Base-by-base conservation (phyloP, 2,888 invertebrate species). In the Morpho deidamia region DNA sequence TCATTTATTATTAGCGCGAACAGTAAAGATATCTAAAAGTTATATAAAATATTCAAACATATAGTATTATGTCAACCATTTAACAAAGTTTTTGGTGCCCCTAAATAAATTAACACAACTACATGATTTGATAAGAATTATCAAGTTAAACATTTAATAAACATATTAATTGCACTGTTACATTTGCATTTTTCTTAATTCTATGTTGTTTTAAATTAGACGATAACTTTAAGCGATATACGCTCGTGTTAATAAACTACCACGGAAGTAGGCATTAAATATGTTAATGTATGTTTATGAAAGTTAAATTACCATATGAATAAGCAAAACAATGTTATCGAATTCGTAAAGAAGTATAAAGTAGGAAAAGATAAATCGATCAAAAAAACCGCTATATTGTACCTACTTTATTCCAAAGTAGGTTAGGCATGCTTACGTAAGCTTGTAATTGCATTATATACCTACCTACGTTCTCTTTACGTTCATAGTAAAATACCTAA, bases 401-500 rank as follows among this genome's bases (percentile, higher is more conserved):
- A 68, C 62, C 62, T 61, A 74, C 68, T 69, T 72, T 54, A 48
- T 63, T 66, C 64, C 66, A 68, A 85, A 80, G 83, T 86, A 82
- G 83, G 83, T 81, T 84, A 83, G 60, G 77, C 71, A 70, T 81
- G 75, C 78, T 84, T 84, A 83, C 78, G 78, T 82, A 84, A 83
- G 78, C 71, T 77, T 72, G 79, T 83, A 83, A 85, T 84, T 84
- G 79, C 80, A 81, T 83, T 83, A 76, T 79, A 71, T 84, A 83
- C 78, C 81, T 83, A 85, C 77, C 76, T 83, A 81, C 81, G 73
- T 81, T 81, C 80, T 76, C 81, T 81, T 78, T 81, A 78, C 76
- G 78, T 76, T 70, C 71, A 76, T 83, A 83, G 80, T 81, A 82
- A 84, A 83, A 83, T 88, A 89, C 86, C 88, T 86, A 88, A 86